Conservation (phyloP, 2,797 vertebrate species). For the Allobates femoralis region DNA sequence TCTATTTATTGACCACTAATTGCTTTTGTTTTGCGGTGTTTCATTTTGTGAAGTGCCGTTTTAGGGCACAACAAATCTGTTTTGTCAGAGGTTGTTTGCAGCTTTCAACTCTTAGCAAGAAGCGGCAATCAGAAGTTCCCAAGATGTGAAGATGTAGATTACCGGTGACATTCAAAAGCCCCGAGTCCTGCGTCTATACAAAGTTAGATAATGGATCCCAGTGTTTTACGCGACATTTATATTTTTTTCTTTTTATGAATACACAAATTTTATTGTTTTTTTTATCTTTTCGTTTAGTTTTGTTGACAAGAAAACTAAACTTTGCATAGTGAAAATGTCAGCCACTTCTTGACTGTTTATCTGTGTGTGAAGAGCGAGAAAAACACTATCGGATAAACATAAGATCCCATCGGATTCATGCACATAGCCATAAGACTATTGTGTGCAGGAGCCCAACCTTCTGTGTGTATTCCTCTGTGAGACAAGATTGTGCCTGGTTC, state of each 20-base stretch:
- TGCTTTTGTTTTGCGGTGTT: constrained; percentile 59
- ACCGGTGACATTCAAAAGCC: constrained; percentile 50
- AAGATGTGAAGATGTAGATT: constrained; percentile 43
- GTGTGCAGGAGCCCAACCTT: too few relatives aligned
- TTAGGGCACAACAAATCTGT: constrained; percentile 19
- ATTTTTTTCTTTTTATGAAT: background rate
- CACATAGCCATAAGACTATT: too few relatives aligned
- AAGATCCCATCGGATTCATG: too few relatives aligned
- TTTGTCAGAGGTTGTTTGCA: constrained; percentile 3
- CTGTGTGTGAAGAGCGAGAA: background rate
- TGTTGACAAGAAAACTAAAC: background rate
- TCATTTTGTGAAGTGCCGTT: background rate
- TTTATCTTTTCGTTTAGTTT: too few relatives aligned
- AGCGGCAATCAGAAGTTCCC: background rate
- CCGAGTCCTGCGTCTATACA: background rate
- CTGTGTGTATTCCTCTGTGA: too few relatives aligned
- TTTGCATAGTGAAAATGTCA: background rate
- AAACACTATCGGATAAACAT: background rate
- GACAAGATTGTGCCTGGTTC: too few relatives aligned
- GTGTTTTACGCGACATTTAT: background rate
- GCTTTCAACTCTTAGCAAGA: constrained; percentile 8
- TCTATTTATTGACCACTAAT: constrained; percentile 62
- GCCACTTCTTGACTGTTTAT: background rate
- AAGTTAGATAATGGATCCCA: constrained; percentile 49
- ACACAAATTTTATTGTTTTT: background rate